A percentile compares a stretch with the other conserved stretches of the same genome.
Conservation (phyloP, 2,888 invertebrate species). For the Chirona hameri region DNA sequence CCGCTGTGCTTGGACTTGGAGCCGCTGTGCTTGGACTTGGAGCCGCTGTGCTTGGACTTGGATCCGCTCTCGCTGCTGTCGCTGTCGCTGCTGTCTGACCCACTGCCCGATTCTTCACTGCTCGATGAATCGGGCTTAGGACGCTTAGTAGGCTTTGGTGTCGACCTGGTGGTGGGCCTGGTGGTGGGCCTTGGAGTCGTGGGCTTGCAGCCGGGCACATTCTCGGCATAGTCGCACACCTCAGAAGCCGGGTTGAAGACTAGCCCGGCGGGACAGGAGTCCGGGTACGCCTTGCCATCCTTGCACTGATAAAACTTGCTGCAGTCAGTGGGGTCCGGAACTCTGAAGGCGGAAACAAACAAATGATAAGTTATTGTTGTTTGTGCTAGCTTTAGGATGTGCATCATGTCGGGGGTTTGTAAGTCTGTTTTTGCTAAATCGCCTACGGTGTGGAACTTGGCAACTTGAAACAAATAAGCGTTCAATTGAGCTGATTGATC, state of each 20-base stretch:
- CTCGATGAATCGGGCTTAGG: neutral
- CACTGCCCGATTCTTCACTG: no score
- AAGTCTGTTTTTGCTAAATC: no score
- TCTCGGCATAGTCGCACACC: neutral
- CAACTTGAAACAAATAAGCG: no score
- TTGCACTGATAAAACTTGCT: conserved; percentile 4
- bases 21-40: neutral
- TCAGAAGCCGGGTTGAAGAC: neutral
- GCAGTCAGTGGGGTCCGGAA: neutral
- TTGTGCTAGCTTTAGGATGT: no score
- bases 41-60: neutral
- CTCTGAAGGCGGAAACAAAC: neutral
- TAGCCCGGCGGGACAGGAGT: neutral
- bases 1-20: neutral
- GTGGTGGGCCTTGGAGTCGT: neutral
- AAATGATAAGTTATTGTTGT: no score
- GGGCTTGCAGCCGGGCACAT: neutral
- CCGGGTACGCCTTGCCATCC: neutral
- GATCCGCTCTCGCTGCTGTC: neutral
- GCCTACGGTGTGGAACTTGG: no score
- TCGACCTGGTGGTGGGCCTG: neutral
- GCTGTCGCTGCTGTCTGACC: no score
- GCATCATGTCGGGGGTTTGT: no score
- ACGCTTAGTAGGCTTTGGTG: neutral
- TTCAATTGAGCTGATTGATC: no score